Evolutionary conservation across 30 jellyfish, hydroid and myxozoan species (phyloP).

Genomic region (Aurelia sp.): DNA sequence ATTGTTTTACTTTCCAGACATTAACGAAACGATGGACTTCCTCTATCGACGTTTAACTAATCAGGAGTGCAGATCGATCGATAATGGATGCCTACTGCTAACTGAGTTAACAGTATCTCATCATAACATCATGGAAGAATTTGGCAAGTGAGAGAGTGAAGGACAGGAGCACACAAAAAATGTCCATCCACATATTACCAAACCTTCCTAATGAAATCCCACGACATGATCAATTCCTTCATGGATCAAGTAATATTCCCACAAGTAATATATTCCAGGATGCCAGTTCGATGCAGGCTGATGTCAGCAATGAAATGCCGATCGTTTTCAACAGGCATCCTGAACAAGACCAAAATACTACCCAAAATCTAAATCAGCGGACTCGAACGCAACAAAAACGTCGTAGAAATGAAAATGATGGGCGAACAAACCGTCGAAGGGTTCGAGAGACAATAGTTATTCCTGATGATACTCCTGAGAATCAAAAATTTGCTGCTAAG

Average conservation of each 20-base stretch:
- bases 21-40: too few relatives aligned
- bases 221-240: slow-evolving; percentile 51
- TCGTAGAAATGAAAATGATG: slow-evolving; percentile 63
- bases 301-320: slow-evolving; percentile 32
- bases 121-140: too few relatives aligned
- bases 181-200: slow-evolving; percentile 69
- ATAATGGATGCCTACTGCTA: too few relatives aligned
- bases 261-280: slow-evolving; percentile 36
- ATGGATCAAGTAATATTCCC: slow-evolving; percentile 18
- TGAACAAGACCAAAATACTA: neutral
- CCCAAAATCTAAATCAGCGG: slow-evolving; percentile 7
- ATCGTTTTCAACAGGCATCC: slow-evolving; percentile 29
- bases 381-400: slow-evolving; percentile 61
- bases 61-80: too few relatives aligned
- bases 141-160: too few relatives aligned
- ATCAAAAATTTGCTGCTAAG: slow-evolving; percentile 54
- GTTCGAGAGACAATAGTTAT: slow-evolving; percentile 87
- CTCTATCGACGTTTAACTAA: too few relatives aligned
- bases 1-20: too few relatives aligned
- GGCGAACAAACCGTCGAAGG: slow-evolving; percentile 66
- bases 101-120: too few relatives aligned
- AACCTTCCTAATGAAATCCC: slow-evolving; percentile 36
- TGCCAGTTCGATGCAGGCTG: slow-evolving; percentile 22
- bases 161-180: neutral
- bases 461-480: slow-evolving; percentile 95